Percentiles rank a stretch among this genome's conserved stretches.
phyloP scores from a whole-genome alignment of 2,888 invertebrate genomes.

The Anarsia innoxiella region DNA sequence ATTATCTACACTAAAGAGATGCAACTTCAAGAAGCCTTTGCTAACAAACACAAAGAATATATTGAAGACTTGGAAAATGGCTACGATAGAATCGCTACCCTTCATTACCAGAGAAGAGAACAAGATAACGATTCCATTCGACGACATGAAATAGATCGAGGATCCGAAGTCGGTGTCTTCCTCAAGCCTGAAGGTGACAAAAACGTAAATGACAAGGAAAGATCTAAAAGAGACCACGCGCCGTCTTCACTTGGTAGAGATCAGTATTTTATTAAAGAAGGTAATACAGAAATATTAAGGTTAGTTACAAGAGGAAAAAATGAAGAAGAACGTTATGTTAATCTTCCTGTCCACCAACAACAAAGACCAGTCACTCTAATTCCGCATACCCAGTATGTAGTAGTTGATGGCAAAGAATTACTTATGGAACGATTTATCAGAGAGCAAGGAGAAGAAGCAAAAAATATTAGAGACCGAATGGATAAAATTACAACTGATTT shows the following conservation, averaged over 20 bases:
- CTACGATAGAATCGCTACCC: conserved; percentile 67
- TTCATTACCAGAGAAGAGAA: conserved; percentile 66
- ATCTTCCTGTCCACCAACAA: conserved; percentile 67
- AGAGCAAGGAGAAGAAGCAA: conserved; percentile 82
- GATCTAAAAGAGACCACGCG: conserved; percentile 45
- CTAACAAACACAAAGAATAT: conserved; percentile 72
- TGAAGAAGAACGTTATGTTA: conserved; percentile 78
- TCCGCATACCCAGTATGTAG: conserved; percentile 76
- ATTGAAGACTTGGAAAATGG: conserved; percentile 77
- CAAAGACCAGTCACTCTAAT: conserved; percentile 72
- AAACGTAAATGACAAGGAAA: conserved; percentile 44
- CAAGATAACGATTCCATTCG: conserved; percentile 83
- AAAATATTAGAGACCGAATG: conserved; percentile 73
- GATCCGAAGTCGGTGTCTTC: conserved; percentile 78
- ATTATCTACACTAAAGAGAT: conserved; percentile 74
- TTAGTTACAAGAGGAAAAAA: conserved; percentile 83
- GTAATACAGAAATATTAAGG: conserved; percentile 88
- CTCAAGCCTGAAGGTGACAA: conserved; percentile 55
- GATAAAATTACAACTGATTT: conserved; percentile 56
- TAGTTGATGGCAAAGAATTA: conserved; percentile 88
- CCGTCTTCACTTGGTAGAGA: conserved; percentile 73
- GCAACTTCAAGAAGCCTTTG: conserved; percentile 64
- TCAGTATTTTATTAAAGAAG: conserved; percentile 87
- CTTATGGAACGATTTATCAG: conserved; percentile 89
- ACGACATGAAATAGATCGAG: conserved; percentile 85